Percentiles rank a stretch among this genome's conserved stretches.
phyloP scores from a whole-genome alignment of 1,140 invertebrate genomes.

The Berghia stephanieae region DNA sequence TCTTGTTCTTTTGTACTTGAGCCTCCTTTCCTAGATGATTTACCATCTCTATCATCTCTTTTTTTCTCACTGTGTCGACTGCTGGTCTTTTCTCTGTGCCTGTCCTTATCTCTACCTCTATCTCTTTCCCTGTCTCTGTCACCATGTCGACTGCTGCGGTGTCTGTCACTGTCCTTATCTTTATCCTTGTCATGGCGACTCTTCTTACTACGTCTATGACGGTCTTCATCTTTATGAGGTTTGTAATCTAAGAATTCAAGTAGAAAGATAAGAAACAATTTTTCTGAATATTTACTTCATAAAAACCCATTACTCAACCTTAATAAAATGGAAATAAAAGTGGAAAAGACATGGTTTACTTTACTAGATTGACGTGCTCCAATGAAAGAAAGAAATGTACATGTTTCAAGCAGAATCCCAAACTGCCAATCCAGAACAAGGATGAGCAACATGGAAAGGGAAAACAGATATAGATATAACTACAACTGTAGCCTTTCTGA shows the following conservation, averaged over 20 bases:
- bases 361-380: too few relatives aligned
- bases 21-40: slow-evolving; percentile 34
- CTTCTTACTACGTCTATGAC: slow-evolving; percentile 24
- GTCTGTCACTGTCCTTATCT: slow-evolving; percentile 40
- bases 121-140: slow-evolving; percentile 31
- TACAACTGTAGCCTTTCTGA: too few relatives aligned
- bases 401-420: too few relatives aligned
- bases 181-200: slow-evolving; percentile 23
- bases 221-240: slow-evolving; percentile 34
- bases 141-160: slow-evolving; percentile 37
- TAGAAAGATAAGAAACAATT: too few relatives aligned
- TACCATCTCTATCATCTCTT: slow-evolving; percentile 34
- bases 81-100: too few relatives aligned
- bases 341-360: too few relatives aligned
- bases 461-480: too few relatives aligned
- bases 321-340: neutral
- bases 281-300: neutral
- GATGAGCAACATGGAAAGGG: too few relatives aligned
- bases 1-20: slow-evolving; percentile 57
- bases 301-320: neutral
- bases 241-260: slow-evolving; percentile 2
- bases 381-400: too few relatives aligned
- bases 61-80: slow-evolving; percentile 35
- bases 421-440: too few relatives aligned
- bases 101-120: slow-evolving; percentile 29